A percentile compares a stretch with the other conserved stretches of the same genome.
Evolutionary conservation across 2,888 invertebrate species (phyloP).

Genomic region (Lottia scabra): DNA sequence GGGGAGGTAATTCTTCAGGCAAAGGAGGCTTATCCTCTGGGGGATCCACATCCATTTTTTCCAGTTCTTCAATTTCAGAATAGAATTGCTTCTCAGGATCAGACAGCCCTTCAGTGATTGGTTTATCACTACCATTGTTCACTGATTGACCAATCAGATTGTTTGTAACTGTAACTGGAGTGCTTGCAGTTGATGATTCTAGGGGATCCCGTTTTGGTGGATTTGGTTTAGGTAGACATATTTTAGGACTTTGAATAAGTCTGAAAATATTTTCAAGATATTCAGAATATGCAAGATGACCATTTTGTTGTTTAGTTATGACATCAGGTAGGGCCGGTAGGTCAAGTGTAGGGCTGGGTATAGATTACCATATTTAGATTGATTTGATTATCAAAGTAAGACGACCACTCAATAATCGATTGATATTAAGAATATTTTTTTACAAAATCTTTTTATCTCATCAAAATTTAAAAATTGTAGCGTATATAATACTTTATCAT

Average conservation of each 20-base stretch:
- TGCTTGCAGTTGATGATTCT: neutral
- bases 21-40: constrained; percentile 10
- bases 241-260: neutral
- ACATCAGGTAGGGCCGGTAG: too few relatives aligned
- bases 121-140: neutral
- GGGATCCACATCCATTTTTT: neutral
- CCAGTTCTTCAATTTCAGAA: constrained; percentile 14
- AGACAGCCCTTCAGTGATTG: neutral
- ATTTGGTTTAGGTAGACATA: neutral
- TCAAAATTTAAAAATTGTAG: too few relatives aligned
- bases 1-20: neutral
- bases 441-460: too few relatives aligned
- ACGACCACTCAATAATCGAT: too few relatives aligned
- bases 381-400: too few relatives aligned
- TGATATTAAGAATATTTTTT: too few relatives aligned
- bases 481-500: too few relatives aligned
- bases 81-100: constrained; percentile 2
- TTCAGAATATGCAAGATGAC: too few relatives aligned
- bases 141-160: neutral
- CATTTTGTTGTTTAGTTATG: too few relatives aligned
- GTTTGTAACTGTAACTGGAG: neutral
- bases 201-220: neutral
- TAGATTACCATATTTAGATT: too few relatives aligned
- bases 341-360: too few relatives aligned
- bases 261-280: neutral